Conservation (phyloP, 2,797 vertebrate species). For the Tympanoctomys barrerae region DNA sequence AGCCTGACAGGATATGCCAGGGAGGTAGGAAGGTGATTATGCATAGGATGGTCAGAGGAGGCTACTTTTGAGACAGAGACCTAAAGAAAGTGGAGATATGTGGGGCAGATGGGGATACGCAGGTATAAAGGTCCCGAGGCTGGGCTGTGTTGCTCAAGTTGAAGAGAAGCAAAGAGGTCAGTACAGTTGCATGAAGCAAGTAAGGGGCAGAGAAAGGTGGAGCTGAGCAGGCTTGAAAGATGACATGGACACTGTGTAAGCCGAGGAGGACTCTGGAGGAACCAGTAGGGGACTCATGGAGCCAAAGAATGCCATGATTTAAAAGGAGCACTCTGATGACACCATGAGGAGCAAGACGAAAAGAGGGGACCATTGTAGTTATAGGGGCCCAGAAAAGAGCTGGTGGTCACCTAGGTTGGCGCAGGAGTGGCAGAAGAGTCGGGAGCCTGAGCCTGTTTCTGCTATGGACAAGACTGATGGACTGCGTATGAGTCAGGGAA, state of each 20-base stretch:
- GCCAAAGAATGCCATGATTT: not conserved
- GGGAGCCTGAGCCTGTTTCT: not conserved
- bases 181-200: not conserved
- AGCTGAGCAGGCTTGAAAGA: not conserved
- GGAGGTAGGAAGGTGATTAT: not conserved
- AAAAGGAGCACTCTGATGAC: not conserved
- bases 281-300: not conserved
- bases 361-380: not conserved
- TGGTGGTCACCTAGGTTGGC: not conserved
- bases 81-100: not conserved
- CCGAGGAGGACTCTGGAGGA: not conserved
- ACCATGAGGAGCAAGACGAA: not conserved
- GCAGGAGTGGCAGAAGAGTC: too few relatives aligned
- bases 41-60: not conserved
- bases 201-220: not conserved
- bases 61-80: not conserved
- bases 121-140: not conserved
- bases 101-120: not conserved
- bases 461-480: not conserved
- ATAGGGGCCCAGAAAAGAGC: not conserved
- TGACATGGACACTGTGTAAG: not conserved
- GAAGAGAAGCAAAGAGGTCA: not conserved
- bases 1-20: too few relatives aligned
- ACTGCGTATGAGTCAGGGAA: not conserved
- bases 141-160: rapidly evolving